These are phyloP conservation scores for Melopsittacus undulatus DNA, from an alignment of 2,797 vertebrate genomes.

Conservation along the genomic window DNA sequence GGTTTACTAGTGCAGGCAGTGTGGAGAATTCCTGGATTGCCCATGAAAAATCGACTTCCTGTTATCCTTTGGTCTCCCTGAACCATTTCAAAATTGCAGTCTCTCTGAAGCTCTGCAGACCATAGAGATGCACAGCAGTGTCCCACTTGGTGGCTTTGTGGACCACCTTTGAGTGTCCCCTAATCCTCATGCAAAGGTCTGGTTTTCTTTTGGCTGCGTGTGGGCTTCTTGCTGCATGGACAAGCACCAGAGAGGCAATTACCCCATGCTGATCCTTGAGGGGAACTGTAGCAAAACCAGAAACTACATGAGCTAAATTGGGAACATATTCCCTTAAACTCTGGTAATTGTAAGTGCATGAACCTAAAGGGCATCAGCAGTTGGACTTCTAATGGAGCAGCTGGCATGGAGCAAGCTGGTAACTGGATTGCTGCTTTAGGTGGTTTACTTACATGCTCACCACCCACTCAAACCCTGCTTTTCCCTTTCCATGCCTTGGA, in stretches of 20 bases:
- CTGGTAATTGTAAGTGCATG: not conserved
- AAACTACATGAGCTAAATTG: slow-evolving; percentile 13
- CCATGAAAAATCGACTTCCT: not conserved
- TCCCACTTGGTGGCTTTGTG: not conserved
- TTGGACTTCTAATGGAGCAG: not conserved
- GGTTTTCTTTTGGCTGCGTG: not conserved
- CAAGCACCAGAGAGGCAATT: not conserved
- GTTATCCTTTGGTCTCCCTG: not conserved
- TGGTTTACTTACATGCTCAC: not conserved
- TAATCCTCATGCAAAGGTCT: not conserved
- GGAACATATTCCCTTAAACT: not conserved
- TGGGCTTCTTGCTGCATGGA: not conserved
- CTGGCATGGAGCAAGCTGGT: not conserved
- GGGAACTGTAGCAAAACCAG: not conserved
- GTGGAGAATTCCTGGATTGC: not conserved
- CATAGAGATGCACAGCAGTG: not conserved
- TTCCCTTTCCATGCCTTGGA: not conserved
- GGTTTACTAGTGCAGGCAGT: not conserved
- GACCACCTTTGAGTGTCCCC: not conserved
- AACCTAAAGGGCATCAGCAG: slow-evolving; percentile 15
- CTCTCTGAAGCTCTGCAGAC: not conserved
- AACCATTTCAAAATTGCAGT: not conserved
- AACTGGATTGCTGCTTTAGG: not conserved
- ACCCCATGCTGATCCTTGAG: not conserved
- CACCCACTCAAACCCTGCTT: not conserved